Percentiles rank a stretch among this genome's conserved stretches.
Evolutionary conservation across 2,797 vertebrate species (phyloP).

Genomic region (Platalea minor): DNA sequence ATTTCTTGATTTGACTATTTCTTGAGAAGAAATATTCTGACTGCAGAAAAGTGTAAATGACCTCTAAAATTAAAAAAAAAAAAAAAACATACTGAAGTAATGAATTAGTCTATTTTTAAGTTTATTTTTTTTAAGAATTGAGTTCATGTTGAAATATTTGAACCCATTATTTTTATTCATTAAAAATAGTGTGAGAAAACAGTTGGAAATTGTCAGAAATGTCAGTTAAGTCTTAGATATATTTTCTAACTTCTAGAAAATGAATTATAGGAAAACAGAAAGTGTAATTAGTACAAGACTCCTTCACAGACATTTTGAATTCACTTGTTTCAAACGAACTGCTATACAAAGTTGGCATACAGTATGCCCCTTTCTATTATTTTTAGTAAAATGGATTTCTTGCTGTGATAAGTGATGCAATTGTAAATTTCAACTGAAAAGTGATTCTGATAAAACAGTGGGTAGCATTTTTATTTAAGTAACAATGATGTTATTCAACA

Average conservation of each 20-base stretch:
- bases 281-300: slow-evolving; percentile 56
- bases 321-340: slow-evolving; percentile 62
- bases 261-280: slow-evolving; percentile 42
- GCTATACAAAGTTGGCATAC: slow-evolving; percentile 48
- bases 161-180: slow-evolving; percentile 27
- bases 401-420: slow-evolving; percentile 74
- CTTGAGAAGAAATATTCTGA: background rate
- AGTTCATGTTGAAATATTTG: background rate
- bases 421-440: slow-evolving; percentile 71
- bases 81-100: background rate
- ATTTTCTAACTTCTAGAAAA: slow-evolving; percentile 46
- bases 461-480: slow-evolving; percentile 68
- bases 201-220: slow-evolving; percentile 47
- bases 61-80: background rate
- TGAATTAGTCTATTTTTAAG: background rate
- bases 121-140: background rate
- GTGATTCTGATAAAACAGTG: slow-evolving; percentile 64
- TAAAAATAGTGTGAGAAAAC: background rate
- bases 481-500: slow-evolving; percentile 27
- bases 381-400: slow-evolving; percentile 74
- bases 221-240: slow-evolving; percentile 26
- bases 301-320: slow-evolving; percentile 57
- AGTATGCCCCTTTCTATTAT: slow-evolving; percentile 55
- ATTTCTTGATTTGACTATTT: background rate
- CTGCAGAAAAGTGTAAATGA: background rate